Evolutionary conservation across 2,113 vertebrate species (phyloP), one percentile per base, ranked within the genome.

Genomic region (Apus apus): DNA sequence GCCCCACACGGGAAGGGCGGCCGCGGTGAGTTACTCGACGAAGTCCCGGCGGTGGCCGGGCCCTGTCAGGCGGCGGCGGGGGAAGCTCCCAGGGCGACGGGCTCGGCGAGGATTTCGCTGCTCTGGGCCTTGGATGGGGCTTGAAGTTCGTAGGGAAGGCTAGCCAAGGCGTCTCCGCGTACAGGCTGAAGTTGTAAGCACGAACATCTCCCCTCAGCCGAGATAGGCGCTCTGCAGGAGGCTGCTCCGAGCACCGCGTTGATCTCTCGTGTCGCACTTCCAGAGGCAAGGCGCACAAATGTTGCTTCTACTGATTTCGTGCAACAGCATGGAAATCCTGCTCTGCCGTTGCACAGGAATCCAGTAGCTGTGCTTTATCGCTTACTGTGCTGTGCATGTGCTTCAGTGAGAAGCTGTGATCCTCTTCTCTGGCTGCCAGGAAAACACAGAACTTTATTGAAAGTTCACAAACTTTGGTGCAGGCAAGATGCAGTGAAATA

Each of bases 121-220:
- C 22, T 16, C 9, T 12, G 62, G 40, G 51, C 20, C 36, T 45
- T n/a, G 45, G 20, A 32, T 71, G 11, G 16, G 38, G 16, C 17
- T 50, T 57, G n/a, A 22, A 45, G 40, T 51, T 38, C 11, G 0
- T 10, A 6, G 38, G 22, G 5, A 38, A 23, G 53, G 14, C 64
- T 4, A 5, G 5, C 13, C 12, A 0, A 11, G 67, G 40, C 21
- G 27, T 12, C 30, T 34, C 46, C 15, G 30, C 21, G 15, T 27
- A 15, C 26, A 2, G 43, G 48, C 25, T 56, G 3, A 5, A 9
- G 9, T 5, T 8, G 10, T 21, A 16, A 8, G 25, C 16, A 3
- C 4, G 1, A 13, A 8, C n/a, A 1, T 5, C 30, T 19, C 17
- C 0, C 6, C 36, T 25, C 23, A 9, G 22, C 9, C 32, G 3